These are phyloP conservation scores for Ptychodera flava DNA, from an alignment of 35 echinoderm and acorn worm genomes.

Conservation along the genomic window DNA sequence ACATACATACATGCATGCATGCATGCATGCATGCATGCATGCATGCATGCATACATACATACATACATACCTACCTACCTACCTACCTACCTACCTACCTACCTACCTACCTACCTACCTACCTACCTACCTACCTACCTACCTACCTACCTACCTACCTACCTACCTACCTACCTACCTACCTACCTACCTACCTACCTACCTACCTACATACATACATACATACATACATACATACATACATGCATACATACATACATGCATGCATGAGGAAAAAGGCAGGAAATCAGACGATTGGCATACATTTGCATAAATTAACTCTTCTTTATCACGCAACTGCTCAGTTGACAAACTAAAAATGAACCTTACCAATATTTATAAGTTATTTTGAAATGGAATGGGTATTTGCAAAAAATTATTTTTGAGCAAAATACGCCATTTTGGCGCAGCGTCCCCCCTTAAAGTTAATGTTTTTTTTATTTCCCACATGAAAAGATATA, in stretches of 20 bases:
- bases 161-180: not conserved
- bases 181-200: not conserved
- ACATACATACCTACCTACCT: not conserved
- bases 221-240: constrained; percentile 45
- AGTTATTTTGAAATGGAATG: no score
- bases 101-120: not conserved
- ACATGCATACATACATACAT: constrained; percentile 34
- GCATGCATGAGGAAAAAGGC: no score
- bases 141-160: not conserved
- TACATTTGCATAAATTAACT: no score
- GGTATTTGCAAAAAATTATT: no score
- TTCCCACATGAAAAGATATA: no score
- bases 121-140: not conserved
- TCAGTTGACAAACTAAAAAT: no score
- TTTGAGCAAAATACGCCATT: no score
- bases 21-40: not conserved
- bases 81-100: not conserved
- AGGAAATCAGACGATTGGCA: no score
- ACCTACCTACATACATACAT: constrained; percentile 41
- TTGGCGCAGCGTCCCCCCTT: no score
- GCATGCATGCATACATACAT: not conserved
- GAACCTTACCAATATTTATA: no score
- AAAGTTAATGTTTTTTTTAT: no score
- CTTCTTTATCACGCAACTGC: no score
- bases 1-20: not conserved